Evolutionary conservation across 2,888 invertebrate genomes (phyloP).

Genomic region (Rhingia campestris): DNA sequence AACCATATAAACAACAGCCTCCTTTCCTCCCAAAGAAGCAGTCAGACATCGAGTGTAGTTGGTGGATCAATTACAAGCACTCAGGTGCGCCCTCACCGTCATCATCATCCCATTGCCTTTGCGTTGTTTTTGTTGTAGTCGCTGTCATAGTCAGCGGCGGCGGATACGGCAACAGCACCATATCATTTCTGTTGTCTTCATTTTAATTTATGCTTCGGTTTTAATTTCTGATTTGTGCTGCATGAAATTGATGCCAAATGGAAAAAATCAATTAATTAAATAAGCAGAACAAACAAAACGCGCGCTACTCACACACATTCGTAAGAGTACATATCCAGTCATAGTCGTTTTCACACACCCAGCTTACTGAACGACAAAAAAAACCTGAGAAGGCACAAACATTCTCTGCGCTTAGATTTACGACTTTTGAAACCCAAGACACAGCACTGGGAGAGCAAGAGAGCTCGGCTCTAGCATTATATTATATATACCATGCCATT

Average conservation of each 20-base stretch:
- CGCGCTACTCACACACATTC: constrained; percentile 36
- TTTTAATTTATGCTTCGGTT: constrained; percentile 74
- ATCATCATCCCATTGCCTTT: constrained; percentile 24
- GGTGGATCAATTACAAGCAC: constrained; percentile 66
- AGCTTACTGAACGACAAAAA: constrained; percentile 25
- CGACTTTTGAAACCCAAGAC: constrained; percentile 72
- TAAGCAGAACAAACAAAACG: constrained; percentile 59
- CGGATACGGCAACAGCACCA: constrained; percentile 5
- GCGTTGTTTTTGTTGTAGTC: neutral
- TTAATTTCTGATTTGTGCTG: constrained; percentile 74
- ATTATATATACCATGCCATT: constrained; percentile 67
- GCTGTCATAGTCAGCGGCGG: constrained; percentile 7
- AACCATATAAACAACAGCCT: constrained; percentile 46
- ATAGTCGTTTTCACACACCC: constrained; percentile 50
- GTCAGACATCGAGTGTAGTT: constrained; percentile 44
- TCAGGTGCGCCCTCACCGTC: constrained; percentile 72
- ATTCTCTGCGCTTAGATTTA: constrained; percentile 70
- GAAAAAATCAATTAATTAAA: constrained; percentile 73
- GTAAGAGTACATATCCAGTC: neutral
- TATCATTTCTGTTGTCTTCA: constrained; percentile 64
- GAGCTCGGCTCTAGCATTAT: constrained; percentile 49
- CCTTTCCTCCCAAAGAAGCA: constrained; percentile 15
- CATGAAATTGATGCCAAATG: constrained; percentile 74
- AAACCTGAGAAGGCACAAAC: constrained; percentile 67
- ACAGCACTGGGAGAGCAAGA: constrained; percentile 32